These are phyloP conservation scores for Peromyscus eremicus DNA, from an alignment of 2,797 vertebrate genomes.

Conservation along the genomic window DNA sequence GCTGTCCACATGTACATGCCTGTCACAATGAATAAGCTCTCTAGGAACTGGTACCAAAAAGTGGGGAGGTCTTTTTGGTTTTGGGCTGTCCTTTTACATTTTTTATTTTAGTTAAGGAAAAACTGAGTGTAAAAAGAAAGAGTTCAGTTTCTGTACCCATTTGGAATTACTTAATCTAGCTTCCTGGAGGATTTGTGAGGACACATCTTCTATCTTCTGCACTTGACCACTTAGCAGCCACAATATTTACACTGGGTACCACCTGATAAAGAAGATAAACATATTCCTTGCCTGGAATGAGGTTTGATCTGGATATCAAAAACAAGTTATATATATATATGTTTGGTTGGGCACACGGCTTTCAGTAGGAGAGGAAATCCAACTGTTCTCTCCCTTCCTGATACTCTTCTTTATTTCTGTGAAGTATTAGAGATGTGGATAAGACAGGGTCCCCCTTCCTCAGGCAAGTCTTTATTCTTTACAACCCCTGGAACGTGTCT, in stretches of 20 bases:
- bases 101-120: constrained; percentile 42
- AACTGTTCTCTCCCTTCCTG: background rate
- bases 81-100: background rate
- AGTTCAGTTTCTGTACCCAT: background rate
- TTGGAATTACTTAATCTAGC: background rate
- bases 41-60: background rate
- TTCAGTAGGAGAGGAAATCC: constrained; percentile 31
- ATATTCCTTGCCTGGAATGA: background rate
- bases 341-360: background rate
- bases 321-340: background rate
- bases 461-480: background rate
- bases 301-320: background rate
- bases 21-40: background rate
- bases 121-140: background rate
- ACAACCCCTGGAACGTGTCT: too few species aligned
- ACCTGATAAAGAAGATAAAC: background rate
- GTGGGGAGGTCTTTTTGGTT: background rate
- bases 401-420: background rate
- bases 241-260: background rate
- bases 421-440: background rate
- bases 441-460: background rate
- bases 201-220: background rate
- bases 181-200: background rate
- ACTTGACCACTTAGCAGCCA: background rate
- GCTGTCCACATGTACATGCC: rapidly evolving